phyloP scores from a whole-genome alignment of 2,888 invertebrate species.

The Ethmia dodecea region DNA sequence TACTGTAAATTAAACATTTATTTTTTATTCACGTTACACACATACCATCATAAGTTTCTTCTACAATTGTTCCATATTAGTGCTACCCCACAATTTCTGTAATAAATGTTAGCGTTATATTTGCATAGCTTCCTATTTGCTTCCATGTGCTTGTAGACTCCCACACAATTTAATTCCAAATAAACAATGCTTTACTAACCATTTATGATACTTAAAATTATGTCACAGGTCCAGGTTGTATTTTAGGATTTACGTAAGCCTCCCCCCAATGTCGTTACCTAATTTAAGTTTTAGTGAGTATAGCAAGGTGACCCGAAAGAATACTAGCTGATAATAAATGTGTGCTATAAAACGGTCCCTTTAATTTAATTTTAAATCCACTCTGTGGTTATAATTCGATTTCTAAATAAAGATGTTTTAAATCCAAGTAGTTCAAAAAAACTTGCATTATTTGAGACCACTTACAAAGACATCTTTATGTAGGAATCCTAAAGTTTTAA shows the following conservation, averaged over 20 bases:
- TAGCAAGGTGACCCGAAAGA: conserved; percentile 49
- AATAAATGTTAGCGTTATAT: conserved; percentile 30
- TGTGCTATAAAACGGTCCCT: conserved; percentile 63
- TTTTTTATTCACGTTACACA: no score
- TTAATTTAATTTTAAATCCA: conserved; percentile 45
- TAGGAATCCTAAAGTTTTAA: conserved; percentile 47
- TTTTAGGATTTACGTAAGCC: conserved; percentile 60
- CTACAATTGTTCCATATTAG: neutral
- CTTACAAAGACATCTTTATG: conserved; percentile 37
- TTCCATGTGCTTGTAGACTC: conserved; percentile 57
- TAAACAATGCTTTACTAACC: conserved; percentile 57
- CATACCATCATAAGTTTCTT: neutral
- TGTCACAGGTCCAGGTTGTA: conserved; percentile 74
- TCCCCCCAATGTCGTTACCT: conserved; percentile 65
- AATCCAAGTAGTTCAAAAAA: conserved; percentile 2
- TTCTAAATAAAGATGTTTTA: conserved; percentile 43
- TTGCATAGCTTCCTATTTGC: conserved; percentile 59
- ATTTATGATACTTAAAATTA: conserved; percentile 45
- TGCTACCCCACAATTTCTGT: conserved; percentile 8
- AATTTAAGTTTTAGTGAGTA: conserved; percentile 63
- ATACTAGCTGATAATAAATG: conserved; percentile 61
- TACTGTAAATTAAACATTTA: no score
- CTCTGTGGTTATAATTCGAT: conserved; percentile 33
- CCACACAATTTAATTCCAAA: conserved; percentile 43
- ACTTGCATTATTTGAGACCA: neutral